Evolutionary conservation across 2,888 invertebrate species (phyloP).

Genomic region (Anagyrus pseudococci): DNA sequence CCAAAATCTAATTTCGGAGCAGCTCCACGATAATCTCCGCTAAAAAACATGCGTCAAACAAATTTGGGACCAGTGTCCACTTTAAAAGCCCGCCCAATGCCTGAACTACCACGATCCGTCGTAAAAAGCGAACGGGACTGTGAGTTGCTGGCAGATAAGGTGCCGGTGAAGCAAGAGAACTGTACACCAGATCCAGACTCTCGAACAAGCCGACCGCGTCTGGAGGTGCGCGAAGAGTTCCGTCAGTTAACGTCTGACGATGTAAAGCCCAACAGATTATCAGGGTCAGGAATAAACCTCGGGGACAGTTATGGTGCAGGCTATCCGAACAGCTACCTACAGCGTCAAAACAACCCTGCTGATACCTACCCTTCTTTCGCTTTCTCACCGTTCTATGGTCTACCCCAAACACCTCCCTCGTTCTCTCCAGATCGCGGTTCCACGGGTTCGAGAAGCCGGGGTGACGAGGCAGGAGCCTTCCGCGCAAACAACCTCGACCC

Average conservation of each 20-base stretch:
- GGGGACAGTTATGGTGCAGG: conserved; percentile 1
- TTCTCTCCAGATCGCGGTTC: conserved; percentile 27
- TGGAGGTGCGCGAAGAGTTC: conserved; percentile 45
- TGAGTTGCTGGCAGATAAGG: conserved; percentile 40
- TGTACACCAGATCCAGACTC: conserved; percentile 21
- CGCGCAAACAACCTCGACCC: neutral
- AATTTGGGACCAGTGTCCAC: conserved; percentile 43
- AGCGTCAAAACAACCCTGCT: neutral
- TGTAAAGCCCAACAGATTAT: neutral
- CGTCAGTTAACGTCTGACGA: conserved; percentile 19
- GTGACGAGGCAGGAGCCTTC: conserved; percentile 3
- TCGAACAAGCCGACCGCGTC: neutral
- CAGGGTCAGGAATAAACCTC: conserved; percentile 3
- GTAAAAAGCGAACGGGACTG: conserved; percentile 42
- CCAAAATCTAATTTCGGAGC: too few relatives aligned
- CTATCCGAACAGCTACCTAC: conserved; percentile 12
- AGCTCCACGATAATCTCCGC: too few relatives aligned
- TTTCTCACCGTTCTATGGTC: conserved; percentile 23
- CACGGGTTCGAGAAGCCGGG: conserved; percentile 4
- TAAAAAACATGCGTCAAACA: conserved; percentile 52
- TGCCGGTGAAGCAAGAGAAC: conserved; percentile 49
- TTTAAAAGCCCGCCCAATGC: conserved; percentile 27
- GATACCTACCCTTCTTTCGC: conserved; percentile 19
- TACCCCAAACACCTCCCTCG: conserved; percentile 30
- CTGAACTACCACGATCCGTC: conserved; percentile 30